phyloP scores from a whole-genome alignment of 2,888 invertebrate species.

The Acronicta psi region DNA sequence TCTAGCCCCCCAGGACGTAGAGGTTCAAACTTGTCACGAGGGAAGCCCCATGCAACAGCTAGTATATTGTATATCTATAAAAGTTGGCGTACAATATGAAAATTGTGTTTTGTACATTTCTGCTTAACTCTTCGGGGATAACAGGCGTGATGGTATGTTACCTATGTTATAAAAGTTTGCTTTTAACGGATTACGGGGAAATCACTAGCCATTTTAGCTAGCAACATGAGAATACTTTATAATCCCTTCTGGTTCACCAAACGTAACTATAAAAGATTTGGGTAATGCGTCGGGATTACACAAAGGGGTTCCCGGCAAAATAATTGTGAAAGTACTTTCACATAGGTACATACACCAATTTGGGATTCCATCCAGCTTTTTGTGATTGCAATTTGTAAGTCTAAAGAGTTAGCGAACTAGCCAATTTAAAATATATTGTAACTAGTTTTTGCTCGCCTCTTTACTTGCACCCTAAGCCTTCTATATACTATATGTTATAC shows the following conservation, averaged over 20 bases:
- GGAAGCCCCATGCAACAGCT: no score
- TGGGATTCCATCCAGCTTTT: slow-evolving; percentile 11
- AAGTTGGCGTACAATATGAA: no score
- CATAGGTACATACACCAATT: slow-evolving; percentile 24
- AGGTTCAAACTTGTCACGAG: no score
- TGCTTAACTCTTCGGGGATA: no score
- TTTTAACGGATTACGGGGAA: slow-evolving; percentile 41
- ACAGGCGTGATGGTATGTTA: no score
- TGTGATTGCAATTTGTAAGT: slow-evolving; percentile 24
- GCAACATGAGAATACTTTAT: slow-evolving; percentile 24
- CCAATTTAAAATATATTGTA: background rate
- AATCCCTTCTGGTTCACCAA: slow-evolving; percentile 9
- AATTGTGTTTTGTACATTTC: no score
- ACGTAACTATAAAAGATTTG: slow-evolving; percentile 1
- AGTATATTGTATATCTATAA: no score
- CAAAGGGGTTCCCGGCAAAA: slow-evolving; percentile 27
- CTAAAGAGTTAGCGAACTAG: slow-evolving; percentile 11
- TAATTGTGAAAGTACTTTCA: slow-evolving; percentile 9
- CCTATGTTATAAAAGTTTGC: slow-evolving; percentile 22
- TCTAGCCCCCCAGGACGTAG: no score
- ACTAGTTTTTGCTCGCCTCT: no score
- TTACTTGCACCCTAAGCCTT: no score
- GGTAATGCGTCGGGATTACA: slow-evolving; percentile 18
- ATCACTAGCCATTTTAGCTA: slow-evolving; percentile 26
- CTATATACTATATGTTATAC: no score